Evolutionary conservation across 2,888 invertebrate species (phyloP).

Genomic region (Sesia bembeciformis): DNA sequence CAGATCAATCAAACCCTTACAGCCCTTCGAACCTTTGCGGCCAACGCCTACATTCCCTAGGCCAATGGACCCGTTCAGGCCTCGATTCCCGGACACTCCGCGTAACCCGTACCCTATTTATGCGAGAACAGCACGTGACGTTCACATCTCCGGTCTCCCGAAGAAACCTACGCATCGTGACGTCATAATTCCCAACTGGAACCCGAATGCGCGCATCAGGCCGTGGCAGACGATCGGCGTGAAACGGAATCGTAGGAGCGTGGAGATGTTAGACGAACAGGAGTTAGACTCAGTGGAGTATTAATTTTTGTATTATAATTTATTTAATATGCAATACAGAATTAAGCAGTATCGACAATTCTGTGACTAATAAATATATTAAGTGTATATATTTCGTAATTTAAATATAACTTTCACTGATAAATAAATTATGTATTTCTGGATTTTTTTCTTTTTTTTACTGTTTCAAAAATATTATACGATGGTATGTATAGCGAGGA

Average conservation of each 20-base stretch:
- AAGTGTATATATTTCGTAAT: too few relatives aligned
- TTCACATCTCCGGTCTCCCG: slow-evolving; percentile 3
- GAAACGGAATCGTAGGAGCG: slow-evolving; percentile 2
- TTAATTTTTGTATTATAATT: neutral
- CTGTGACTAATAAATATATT: too few relatives aligned
- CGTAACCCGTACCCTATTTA: slow-evolving; percentile 8
- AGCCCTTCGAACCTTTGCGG: slow-evolving; percentile 1
- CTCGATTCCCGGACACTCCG: slow-evolving; percentile 1
- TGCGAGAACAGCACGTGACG: slow-evolving; percentile 13
- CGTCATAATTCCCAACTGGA: slow-evolving; percentile 33
- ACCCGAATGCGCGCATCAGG: slow-evolving; percentile 25
- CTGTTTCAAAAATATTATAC: too few relatives aligned
- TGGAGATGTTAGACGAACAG: neutral
- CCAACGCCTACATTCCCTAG: neutral
- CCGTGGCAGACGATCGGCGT: slow-evolving; percentile 27
- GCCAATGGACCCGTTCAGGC: slow-evolving; percentile 7
- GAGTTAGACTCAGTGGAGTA: neutral
- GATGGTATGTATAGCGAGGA: too few relatives aligned
- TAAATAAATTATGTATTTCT: too few relatives aligned
- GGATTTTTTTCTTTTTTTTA: too few relatives aligned
- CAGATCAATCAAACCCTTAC: slow-evolving; percentile 10
- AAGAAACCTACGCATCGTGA: slow-evolving; percentile 23
- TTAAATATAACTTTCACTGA: too few relatives aligned
- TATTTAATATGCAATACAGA: too few relatives aligned
- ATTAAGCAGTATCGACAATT: too few relatives aligned